Evolutionary conservation across 53 echinoderm and acorn worm species (phyloP).

Genomic region (Crossaster papposus): DNA sequence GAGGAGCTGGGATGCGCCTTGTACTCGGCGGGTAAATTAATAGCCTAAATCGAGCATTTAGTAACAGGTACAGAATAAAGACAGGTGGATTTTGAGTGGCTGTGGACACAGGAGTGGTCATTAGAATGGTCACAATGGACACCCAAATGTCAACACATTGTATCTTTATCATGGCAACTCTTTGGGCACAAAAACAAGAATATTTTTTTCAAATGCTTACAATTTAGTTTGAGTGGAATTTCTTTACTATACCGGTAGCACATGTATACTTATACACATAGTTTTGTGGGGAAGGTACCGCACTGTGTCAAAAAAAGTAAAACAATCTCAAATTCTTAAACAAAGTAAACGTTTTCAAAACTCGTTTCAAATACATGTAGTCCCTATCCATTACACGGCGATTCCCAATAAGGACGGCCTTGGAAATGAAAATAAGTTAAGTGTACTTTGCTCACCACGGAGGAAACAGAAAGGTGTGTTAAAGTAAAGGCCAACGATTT

Average conservation of each 20-base stretch:
- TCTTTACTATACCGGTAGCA: no score
- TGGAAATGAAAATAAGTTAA: not conserved
- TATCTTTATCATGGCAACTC: no score
- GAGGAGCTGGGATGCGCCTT: not conserved
- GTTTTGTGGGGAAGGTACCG: no score
- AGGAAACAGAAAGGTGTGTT: not conserved
- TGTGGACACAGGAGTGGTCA: not conserved
- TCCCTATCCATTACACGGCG: not conserved
- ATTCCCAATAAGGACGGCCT: not conserved
- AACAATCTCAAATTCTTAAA: no score
- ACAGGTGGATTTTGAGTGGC: not conserved
- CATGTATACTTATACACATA: no score
- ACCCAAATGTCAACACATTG: no score
- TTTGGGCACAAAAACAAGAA: no score
- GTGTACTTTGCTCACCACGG: not conserved
- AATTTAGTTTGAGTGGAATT: no score
- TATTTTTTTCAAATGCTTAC: no score
- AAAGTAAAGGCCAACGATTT: conserved; percentile 12
- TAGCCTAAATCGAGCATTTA: not conserved
- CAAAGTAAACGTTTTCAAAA: no score
- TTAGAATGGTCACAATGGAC: not conserved
- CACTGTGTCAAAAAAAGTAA: no score
- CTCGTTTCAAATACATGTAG: not conserved
- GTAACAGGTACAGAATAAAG: not conserved
- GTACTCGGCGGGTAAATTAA: not conserved